phyloP scores from a whole-genome alignment of 2,113 vertebrate genomes.

The Hiodon alosoides region DNA sequence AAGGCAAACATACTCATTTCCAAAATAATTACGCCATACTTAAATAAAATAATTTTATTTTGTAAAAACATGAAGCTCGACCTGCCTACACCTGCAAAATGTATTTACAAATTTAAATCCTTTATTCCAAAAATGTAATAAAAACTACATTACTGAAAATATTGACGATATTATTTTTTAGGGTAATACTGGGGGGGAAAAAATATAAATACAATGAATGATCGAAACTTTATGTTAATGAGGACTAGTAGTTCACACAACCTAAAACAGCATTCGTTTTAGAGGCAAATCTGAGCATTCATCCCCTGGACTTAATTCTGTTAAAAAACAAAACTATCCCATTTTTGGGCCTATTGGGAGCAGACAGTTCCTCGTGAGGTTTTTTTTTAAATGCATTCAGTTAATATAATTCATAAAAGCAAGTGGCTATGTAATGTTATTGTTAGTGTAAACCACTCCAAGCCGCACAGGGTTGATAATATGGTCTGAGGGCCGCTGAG shows the following conservation, averaged over 20 bases:
- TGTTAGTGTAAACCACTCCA: no score
- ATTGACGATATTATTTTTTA: background rate
- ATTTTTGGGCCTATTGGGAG: constrained; percentile 47
- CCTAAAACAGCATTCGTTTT: constrained; percentile 27
- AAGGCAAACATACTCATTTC: no score
- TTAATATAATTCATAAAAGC: no score
- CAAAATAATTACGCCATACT: no score
- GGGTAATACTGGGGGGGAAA: background rate
- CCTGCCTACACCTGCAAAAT: no score
- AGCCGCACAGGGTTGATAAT: background rate
- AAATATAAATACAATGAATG: constrained; percentile 29
- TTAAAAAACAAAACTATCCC: constrained; percentile 56
- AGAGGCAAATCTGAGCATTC: constrained; percentile 48
- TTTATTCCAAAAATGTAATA: background rate
- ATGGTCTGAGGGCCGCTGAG: background rate
- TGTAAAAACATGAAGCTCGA: no score
- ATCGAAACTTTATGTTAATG: constrained; percentile 31
- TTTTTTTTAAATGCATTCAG: constrained; percentile 21
- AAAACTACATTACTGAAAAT: background rate
- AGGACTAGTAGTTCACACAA: constrained; percentile 27
- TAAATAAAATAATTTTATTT: no score
- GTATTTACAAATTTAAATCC: no score
- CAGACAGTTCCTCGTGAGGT: constrained; percentile 39
- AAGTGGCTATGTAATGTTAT: no score
- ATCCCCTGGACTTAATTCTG: constrained; percentile 45